Conservation (phyloP, 1,140 invertebrate genomes). For the Drosophila auraria region DNA sequence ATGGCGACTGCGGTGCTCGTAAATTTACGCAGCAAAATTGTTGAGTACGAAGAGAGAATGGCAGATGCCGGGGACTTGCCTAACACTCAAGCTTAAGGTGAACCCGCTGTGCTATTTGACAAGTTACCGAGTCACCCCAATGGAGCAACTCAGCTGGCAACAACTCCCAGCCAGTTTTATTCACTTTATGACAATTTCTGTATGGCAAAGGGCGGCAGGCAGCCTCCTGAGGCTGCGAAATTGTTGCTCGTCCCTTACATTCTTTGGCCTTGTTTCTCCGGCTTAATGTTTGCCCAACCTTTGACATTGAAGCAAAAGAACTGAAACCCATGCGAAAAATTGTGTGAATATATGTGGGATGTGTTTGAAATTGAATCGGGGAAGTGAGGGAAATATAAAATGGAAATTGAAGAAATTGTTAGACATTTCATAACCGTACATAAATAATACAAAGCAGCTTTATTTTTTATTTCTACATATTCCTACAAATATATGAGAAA, state of each 20-base stretch:
- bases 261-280: slow-evolving; percentile 31
- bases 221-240: slow-evolving; percentile 17
- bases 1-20: slow-evolving; percentile 70
- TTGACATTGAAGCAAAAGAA: slow-evolving; percentile 32
- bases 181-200: slow-evolving; percentile 61
- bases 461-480: not conserved
- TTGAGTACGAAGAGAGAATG: slow-evolving; percentile 16
- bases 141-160: slow-evolving; percentile 54
- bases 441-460: not conserved
- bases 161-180: slow-evolving; percentile 50
- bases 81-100: slow-evolving; percentile 22
- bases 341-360: slow-evolving; percentile 6
- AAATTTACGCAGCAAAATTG: slow-evolving; percentile 67
- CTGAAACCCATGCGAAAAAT: slow-evolving; percentile 13
- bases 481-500: not conserved
- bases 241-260: slow-evolving; percentile 20
- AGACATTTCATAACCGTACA: slow-evolving; percentile 24
- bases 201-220: not conserved
- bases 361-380: slow-evolving; percentile 17
- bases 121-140: slow-evolving; percentile 62
- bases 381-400: slow-evolving; percentile 16
- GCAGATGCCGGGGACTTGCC: not conserved
- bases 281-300: slow-evolving; percentile 49
- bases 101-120: slow-evolving; percentile 62
- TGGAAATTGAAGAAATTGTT: slow-evolving; percentile 25